A percentile compares a stretch with the other conserved stretches of the same genome.
Evolutionary conservation across 2,888 invertebrate genomes (phyloP).

Genomic region (Pseudococcus longispinus): DNA sequence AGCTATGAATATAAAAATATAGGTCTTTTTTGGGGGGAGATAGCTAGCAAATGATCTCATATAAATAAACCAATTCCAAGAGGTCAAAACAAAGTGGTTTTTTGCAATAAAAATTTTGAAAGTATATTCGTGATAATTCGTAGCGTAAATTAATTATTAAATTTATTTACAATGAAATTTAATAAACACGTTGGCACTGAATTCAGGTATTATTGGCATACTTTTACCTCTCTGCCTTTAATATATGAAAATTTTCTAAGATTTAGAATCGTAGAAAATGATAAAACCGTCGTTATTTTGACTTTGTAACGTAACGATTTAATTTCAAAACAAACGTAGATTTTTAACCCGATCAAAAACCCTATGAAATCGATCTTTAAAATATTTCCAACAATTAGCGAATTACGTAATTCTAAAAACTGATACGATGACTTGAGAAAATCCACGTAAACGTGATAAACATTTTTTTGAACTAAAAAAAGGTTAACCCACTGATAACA

Average conservation of each 20-base stretch:
- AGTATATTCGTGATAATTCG: not conserved
- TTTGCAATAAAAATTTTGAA: not conserved
- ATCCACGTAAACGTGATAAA: not conserved
- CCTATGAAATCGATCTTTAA: not conserved
- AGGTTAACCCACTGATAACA: not conserved
- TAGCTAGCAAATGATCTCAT: not conserved
- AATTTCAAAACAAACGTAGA: not conserved
- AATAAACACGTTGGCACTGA: constrained; percentile 40
- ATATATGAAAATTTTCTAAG: not conserved
- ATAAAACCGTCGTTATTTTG: not conserved
- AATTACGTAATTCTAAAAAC: not conserved
- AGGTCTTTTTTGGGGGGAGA: not conserved
- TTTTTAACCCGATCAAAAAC: not conserved
- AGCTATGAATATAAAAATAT: not conserved
- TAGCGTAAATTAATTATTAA: constrained; percentile 16
- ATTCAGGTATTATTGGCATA: constrained; percentile 36
- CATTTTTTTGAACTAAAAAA: not conserved
- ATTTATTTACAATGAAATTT: constrained; percentile 18
- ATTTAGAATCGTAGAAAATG: not conserved
- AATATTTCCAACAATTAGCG: not conserved
- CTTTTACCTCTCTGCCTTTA: constrained; percentile 7
- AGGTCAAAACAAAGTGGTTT: not conserved
- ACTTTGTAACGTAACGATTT: not conserved
- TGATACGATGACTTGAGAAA: not conserved
- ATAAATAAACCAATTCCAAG: not conserved